Evolutionary conservation across 2,888 invertebrate species (phyloP).

Genomic region (Epistrophe eligans): DNA sequence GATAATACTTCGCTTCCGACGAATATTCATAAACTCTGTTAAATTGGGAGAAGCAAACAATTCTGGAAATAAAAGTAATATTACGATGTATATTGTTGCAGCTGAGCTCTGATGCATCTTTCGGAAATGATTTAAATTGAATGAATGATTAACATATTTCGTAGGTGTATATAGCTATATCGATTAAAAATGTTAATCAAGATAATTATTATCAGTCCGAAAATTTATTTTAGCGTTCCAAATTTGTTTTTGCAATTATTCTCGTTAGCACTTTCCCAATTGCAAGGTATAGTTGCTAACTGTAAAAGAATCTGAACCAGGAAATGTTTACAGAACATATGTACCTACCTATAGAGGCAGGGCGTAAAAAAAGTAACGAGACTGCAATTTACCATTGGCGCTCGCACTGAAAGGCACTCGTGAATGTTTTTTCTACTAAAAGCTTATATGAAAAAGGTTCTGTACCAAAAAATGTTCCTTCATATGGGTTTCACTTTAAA

Average conservation of each 20-base stretch:
- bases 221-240: background rate
- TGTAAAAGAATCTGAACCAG: background rate
- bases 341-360: no score
- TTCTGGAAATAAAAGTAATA: background rate
- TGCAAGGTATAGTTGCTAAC: background rate
- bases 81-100: background rate
- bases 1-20: slow-evolving; percentile 77
- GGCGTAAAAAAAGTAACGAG: no score
- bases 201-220: background rate
- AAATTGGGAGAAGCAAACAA: slow-evolving; percentile 24
- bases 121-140: background rate
- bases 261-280: background rate
- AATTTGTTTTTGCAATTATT: background rate
- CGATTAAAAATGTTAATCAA: background rate
- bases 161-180: no score
- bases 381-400: no score
- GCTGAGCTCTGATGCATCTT: background rate
- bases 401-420: no score
- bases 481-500: no score
- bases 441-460: no score
- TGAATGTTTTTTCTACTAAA: no score
- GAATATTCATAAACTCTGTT: slow-evolving; percentile 62
- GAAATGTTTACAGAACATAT: no score
- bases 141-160: background rate
- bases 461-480: no score